phyloP scores from a whole-genome alignment of 2,113 vertebrate species.

The Nothobranchius furzeri region DNA sequence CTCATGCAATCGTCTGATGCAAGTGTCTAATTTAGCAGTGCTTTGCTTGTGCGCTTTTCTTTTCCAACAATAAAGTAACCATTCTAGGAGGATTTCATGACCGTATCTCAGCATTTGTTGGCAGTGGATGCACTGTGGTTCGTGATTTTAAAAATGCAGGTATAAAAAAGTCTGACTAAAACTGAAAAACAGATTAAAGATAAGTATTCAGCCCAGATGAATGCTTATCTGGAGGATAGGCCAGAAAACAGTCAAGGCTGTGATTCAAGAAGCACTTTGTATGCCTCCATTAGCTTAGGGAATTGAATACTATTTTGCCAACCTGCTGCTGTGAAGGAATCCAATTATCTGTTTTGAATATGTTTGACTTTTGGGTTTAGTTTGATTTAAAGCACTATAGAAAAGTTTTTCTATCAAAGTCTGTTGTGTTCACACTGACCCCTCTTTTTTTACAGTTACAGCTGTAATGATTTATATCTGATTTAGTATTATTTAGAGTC shows the following conservation, averaged over 20 bases:
- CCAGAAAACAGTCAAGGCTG: background rate
- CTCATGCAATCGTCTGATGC: slow-evolving; percentile 43
- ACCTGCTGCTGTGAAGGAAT: background rate
- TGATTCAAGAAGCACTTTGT: background rate
- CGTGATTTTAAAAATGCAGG: background rate
- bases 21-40: slow-evolving; percentile 33
- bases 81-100: background rate
- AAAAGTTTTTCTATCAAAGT: background rate
- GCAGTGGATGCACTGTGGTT: background rate
- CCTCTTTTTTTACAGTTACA: background rate
- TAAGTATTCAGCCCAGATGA: background rate
- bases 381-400: background rate
- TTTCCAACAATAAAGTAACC: slow-evolving; percentile 33
- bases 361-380: background rate
- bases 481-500: background rate
- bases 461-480: background rate
- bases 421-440: background rate
- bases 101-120: background rate
- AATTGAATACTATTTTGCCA: background rate
- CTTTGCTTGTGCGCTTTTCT: slow-evolving; percentile 18
- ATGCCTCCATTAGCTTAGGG: background rate
- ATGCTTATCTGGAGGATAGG: background rate
- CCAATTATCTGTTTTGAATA: background rate
- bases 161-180: background rate
- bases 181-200: background rate